Percentiles rank a stretch among this genome's conserved stretches.
Conservation (phyloP, 2,888 invertebrate genomes). For the Argyresthia albistria region DNA sequence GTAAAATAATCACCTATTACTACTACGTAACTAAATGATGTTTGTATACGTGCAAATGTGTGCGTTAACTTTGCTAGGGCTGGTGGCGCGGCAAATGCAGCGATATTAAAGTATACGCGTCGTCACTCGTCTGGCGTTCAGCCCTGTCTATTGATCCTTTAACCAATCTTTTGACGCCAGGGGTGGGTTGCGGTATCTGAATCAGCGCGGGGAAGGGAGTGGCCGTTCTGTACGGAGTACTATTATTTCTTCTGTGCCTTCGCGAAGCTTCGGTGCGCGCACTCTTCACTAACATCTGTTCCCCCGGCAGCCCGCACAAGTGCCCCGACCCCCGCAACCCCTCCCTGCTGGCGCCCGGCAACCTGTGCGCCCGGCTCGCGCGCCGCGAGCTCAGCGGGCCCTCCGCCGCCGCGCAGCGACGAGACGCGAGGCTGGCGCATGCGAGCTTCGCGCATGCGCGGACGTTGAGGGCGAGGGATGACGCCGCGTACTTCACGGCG, state of each 20-base stretch:
- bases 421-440: slow-evolving; percentile 41
- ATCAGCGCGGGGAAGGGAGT: no score
- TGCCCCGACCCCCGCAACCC: slow-evolving; percentile 83
- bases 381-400: slow-evolving; percentile 58
- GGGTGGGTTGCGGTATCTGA: no score
- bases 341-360: slow-evolving; percentile 76
- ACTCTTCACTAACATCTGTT: background rate
- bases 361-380: slow-evolving; percentile 92
- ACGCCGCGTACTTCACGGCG: slow-evolving; percentile 77
- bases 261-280: background rate
- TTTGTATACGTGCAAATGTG: no score
- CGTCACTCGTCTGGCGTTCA: no score
- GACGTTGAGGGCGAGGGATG: slow-evolving; percentile 63
- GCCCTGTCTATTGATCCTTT: no score
- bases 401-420: slow-evolving; percentile 34
- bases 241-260: background rate
- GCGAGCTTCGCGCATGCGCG: slow-evolving; percentile 59
- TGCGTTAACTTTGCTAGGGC: no score
- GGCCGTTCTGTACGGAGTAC: no score
- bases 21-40: no score
- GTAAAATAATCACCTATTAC: no score
- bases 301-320: slow-evolving; percentile 84
- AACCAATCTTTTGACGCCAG: no score
- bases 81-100: no score
- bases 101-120: no score